Conservation (phyloP, 2,113 vertebrate genomes). For the Pleuronectes platessa region DNA sequence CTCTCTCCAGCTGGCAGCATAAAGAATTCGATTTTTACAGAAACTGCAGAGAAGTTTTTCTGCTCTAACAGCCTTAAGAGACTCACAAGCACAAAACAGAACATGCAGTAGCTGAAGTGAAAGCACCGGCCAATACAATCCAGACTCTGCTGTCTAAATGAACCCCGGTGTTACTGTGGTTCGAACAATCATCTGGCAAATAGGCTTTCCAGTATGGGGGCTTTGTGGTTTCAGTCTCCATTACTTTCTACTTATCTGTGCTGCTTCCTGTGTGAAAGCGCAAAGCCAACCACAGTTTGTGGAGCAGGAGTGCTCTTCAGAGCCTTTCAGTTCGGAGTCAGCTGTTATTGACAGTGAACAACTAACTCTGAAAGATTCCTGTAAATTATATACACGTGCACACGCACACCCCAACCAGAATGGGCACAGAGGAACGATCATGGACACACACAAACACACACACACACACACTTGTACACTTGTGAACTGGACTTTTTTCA, state of each 20-base stretch:
- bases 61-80: slow-evolving; percentile 15
- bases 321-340: slow-evolving; percentile 3
- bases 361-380: slow-evolving; percentile 43
- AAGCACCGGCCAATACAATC: slow-evolving; percentile 21
- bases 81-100: slow-evolving; percentile 27
- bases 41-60: slow-evolving; percentile 39
- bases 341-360: slow-evolving; percentile 41
- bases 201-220: slow-evolving; percentile 24
- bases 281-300: slow-evolving; percentile 1
- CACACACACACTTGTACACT: too few species aligned
- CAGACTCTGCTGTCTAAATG: slow-evolving; percentile 29
- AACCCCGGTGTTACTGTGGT: slow-evolving; percentile 25
- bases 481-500: too few species aligned
- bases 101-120: slow-evolving; percentile 13
- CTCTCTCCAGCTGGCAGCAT: neutral
- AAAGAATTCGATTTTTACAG: slow-evolving; percentile 14
- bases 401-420: neutral
- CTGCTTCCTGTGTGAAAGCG: slow-evolving; percentile 41
- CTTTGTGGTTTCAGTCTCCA: slow-evolving; percentile 55
- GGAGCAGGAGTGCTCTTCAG: slow-evolving; percentile 40
- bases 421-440: neutral
- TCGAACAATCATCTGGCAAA: slow-evolving; percentile 44
- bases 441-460: neutral
- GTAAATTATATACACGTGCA: slow-evolving; percentile 1
- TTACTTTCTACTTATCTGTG: slow-evolving; percentile 19